Conservation (phyloP, 2,113 vertebrate genomes). For the Anseranas semipalmata region DNA sequence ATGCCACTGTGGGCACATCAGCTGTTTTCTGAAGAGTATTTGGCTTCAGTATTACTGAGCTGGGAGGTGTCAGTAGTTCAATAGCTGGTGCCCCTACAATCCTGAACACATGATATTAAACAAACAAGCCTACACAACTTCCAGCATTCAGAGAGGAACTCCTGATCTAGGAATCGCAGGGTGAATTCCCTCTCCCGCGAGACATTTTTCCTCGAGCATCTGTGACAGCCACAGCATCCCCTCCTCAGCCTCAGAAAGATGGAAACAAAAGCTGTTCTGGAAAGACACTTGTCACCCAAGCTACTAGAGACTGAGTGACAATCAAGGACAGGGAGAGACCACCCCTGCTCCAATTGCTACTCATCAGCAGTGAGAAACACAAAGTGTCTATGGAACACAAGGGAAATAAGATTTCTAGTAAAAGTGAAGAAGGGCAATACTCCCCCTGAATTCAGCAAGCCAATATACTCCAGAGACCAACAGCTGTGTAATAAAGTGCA, state of each 20-base stretch:
- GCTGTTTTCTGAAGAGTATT: background rate
- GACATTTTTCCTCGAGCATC: background rate
- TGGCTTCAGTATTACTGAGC: background rate
- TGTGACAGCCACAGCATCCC: background rate
- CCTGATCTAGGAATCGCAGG: background rate
- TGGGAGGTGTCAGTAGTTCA: background rate
- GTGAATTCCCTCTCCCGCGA: background rate
- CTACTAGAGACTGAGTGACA: background rate
- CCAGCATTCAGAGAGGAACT: background rate
- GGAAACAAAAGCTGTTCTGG: background rate
- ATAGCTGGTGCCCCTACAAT: background rate
- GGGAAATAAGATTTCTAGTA: background rate
- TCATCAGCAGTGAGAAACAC: background rate
- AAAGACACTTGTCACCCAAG: background rate
- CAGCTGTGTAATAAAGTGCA: background rate
- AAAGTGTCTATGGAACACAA: background rate
- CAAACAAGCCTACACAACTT: background rate
- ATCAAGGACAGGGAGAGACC: background rate
- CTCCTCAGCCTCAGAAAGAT: background rate
- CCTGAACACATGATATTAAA: rapidly evolving
- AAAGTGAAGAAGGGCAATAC: background rate
- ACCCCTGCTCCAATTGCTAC: background rate
- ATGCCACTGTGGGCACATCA: background rate
- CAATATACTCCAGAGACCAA: background rate
- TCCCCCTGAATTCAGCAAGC: background rate